Evolutionary conservation across 2,888 invertebrate genomes (phyloP).

Genomic region (Drosophila atripex): DNA sequence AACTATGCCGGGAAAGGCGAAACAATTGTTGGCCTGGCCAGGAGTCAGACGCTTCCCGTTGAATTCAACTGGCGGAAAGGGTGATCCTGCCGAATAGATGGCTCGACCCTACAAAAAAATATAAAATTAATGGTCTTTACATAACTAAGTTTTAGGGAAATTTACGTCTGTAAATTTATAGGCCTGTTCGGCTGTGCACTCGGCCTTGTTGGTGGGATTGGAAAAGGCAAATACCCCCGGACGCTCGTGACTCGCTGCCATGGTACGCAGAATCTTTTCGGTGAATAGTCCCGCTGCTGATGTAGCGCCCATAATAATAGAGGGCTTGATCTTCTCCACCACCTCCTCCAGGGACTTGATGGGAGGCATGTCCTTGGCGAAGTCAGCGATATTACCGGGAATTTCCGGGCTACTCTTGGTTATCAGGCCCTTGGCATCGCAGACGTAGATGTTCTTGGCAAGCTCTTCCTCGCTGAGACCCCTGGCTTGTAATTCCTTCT

Average conservation of each 20-base stretch:
- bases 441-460: constrained; percentile 48
- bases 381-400: constrained; percentile 5
- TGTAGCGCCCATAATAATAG: constrained; percentile 58
- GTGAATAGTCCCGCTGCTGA: constrained; percentile 52
- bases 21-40: constrained; percentile 64
- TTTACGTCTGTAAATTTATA: constrained; percentile 57
- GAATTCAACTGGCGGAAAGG: constrained; percentile 62
- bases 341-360: constrained; percentile 8
- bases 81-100: constrained; percentile 60
- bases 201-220: constrained; percentile 65
- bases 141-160: too few species aligned
- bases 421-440: constrained; percentile 47
- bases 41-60: constrained; percentile 54
- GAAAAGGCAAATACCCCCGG: constrained; percentile 66
- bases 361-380: constrained; percentile 38
- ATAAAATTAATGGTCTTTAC: too few species aligned
- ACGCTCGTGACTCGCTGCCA: constrained; percentile 47
- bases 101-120: constrained; percentile 55
- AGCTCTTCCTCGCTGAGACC: constrained; percentile 20
- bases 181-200: constrained; percentile 68
- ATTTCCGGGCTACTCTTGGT: constrained; percentile 13
- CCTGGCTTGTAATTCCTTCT: constrained; percentile 32
- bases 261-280: constrained; percentile 46
- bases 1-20: constrained; percentile 63
- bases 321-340: constrained; percentile 57